Evolutionary conservation across 2,888 invertebrate species (phyloP).

Genomic region (Choristoneura rosaceana): DNA sequence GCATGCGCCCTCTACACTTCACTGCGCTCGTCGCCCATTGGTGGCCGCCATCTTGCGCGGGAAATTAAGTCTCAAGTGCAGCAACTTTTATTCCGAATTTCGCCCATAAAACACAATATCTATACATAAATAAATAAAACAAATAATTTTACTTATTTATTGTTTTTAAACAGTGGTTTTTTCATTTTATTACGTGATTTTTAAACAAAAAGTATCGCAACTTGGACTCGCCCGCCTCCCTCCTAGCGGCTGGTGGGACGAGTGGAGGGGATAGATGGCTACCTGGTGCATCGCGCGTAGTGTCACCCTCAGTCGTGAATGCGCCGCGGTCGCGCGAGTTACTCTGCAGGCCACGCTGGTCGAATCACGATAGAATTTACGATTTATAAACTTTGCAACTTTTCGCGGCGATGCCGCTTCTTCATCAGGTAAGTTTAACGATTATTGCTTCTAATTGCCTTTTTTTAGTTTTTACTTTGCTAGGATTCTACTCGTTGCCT

Average conservation of each 20-base stretch:
- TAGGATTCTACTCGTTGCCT: background rate
- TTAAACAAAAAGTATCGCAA: conserved; percentile 16
- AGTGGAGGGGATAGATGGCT: conserved; percentile 62
- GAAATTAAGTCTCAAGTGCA: conserved; percentile 29
- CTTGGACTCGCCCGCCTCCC: conserved; percentile 1
- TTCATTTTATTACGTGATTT: background rate
- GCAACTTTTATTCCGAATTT: background rate
- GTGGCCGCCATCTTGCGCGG: conserved; percentile 46
- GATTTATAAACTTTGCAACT: conserved; percentile 57
- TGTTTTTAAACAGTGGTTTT: background rate
- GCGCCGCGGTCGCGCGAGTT: conserved; percentile 66
- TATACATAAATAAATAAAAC: background rate
- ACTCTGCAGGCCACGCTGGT: conserved; percentile 56
- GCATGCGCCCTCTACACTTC: conserved; percentile 54
- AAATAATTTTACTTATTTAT: conserved; percentile 1
- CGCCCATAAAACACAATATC: background rate
- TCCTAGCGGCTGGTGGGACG: conserved; percentile 47
- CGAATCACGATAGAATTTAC: conserved; percentile 49
- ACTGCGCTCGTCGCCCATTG: conserved; percentile 41
- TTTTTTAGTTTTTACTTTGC: background rate
- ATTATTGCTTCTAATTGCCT: conserved; percentile 14
- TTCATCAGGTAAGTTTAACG: conserved; percentile 68
- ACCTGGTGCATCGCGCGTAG: conserved; percentile 63
- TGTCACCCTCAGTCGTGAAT: conserved; percentile 62
- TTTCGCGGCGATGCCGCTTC: conserved; percentile 76